Evolutionary conservation across 1,140 invertebrate species (phyloP).

Genomic region (Conus ventricosus): DNA sequence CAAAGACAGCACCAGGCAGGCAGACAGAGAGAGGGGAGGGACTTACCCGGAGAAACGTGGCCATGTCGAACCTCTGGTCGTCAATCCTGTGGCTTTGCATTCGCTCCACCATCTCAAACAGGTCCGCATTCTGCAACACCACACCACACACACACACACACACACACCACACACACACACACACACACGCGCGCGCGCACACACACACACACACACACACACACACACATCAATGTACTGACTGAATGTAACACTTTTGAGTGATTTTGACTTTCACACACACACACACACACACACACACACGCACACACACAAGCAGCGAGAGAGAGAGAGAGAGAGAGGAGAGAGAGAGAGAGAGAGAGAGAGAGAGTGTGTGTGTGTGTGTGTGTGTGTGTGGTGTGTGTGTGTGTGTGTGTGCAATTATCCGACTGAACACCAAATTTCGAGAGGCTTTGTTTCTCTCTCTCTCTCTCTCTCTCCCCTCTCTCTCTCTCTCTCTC

Average conservation of each 20-base stretch:
- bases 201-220: neutral
- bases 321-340: neutral
- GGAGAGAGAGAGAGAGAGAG: neutral
- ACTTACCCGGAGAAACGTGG: constrained; percentile 77
- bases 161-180: no score
- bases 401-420: no score
- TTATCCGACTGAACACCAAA: neutral
- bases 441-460: neutral
- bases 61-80: constrained; percentile 94
- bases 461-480: no score
- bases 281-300: neutral
- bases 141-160: constrained; percentile 18
- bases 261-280: neutral
- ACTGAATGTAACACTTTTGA: no score
- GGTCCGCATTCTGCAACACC: constrained; percentile 57
- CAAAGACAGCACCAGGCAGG: neutral
- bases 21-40: neutral
- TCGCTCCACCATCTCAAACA: constrained; percentile 90
- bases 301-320: no score
- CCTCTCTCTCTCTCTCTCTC: no score
- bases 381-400: no score
- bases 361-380: no score
- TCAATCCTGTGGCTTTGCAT: constrained; percentile 94
- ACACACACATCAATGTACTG: neutral
- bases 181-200: no score